These are phyloP conservation scores for Oryzias woworae DNA, from an alignment of 2,113 vertebrate genomes.

Conservation along the genomic window DNA sequence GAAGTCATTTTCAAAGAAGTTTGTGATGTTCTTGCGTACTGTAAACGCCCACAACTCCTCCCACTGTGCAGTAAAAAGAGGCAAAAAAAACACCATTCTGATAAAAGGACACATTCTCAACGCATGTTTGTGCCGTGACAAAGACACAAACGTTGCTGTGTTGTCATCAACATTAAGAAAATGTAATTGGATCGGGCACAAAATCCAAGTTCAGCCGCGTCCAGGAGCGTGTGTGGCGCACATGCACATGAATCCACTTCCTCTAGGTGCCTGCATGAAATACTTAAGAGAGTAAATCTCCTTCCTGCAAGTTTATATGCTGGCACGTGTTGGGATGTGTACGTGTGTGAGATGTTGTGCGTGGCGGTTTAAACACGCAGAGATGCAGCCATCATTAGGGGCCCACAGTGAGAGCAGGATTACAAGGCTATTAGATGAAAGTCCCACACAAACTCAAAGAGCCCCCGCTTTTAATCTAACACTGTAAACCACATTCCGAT, in stretches of 20 bases:
- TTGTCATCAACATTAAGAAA: too few relatives aligned
- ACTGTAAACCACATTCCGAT: constrained; percentile 51
- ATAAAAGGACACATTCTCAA: too few relatives aligned
- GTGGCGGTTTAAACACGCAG: constrained; percentile 31
- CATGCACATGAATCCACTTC: constrained; percentile 12
- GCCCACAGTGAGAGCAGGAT: constrained; percentile 55
- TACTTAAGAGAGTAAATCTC: constrained; percentile 16
- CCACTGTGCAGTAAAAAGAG: background rate
- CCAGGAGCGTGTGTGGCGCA: constrained; percentile 18
- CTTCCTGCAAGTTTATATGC: constrained; percentile 42
- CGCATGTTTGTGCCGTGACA: too few relatives aligned
- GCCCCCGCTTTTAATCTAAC: constrained; percentile 49
- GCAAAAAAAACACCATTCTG: too few relatives aligned
- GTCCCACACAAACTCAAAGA: constrained; percentile 59
- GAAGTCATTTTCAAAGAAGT: too few relatives aligned
- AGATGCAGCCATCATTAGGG: constrained; percentile 60
- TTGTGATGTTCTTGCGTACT: too few relatives aligned
- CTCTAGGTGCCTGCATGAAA: constrained; percentile 14
- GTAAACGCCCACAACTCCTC: background rate
- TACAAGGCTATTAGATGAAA: constrained; percentile 61
- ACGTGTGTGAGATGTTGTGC: constrained; percentile 22
- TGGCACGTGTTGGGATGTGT: constrained; percentile 37
- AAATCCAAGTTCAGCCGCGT: too few relatives aligned
- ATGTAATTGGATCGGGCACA: too few relatives aligned
- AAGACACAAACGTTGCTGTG: too few relatives aligned